Percentiles rank a stretch among this genome's conserved stretches.
These are phyloP conservation scores for Eriocheir sinensis DNA, from an alignment of 1,140 invertebrate genomes.

Conservation along the genomic window DNA sequence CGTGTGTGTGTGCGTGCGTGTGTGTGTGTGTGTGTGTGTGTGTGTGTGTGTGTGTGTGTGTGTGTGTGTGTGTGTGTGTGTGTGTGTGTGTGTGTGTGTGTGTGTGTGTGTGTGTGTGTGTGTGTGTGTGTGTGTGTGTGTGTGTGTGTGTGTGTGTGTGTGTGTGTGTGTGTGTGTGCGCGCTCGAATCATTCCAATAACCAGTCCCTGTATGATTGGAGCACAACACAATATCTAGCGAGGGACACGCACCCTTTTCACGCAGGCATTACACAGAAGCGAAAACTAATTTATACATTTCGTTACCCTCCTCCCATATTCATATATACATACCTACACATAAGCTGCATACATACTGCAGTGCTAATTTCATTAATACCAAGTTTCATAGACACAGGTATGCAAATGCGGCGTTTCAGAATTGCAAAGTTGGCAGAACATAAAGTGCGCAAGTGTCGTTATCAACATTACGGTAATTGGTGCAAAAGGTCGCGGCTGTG, in stretches of 20 bases:
- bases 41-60: conserved; percentile 57
- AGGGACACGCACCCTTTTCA: neutral
- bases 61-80: conserved; percentile 58
- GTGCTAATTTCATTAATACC: conserved; percentile 25
- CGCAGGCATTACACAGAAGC: neutral
- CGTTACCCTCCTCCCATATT: conserved; percentile 17
- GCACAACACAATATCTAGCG: neutral
- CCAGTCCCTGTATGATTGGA: neutral
- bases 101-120: conserved; percentile 59
- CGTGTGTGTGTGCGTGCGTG: conserved; percentile 48
- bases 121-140: conserved; percentile 32
- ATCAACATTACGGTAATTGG: conserved; percentile 52
- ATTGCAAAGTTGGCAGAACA: conserved; percentile 16
- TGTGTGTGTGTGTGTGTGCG: neutral
- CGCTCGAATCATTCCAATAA: neutral
- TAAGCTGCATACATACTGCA: conserved; percentile 13
- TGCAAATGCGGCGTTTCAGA: conserved; percentile 24
- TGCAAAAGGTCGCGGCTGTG: conserved; percentile 32
- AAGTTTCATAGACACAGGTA: conserved; percentile 11
- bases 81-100: conserved; percentile 53
- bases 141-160: neutral
- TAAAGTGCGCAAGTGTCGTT: conserved; percentile 26
- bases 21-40: conserved; percentile 61
- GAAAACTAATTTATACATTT: neutral
- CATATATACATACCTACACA: conserved; percentile 25